These are phyloP conservation scores for Chaenogobius annularis DNA, from an alignment of 2,113 vertebrate species.

Conservation along the genomic window DNA sequence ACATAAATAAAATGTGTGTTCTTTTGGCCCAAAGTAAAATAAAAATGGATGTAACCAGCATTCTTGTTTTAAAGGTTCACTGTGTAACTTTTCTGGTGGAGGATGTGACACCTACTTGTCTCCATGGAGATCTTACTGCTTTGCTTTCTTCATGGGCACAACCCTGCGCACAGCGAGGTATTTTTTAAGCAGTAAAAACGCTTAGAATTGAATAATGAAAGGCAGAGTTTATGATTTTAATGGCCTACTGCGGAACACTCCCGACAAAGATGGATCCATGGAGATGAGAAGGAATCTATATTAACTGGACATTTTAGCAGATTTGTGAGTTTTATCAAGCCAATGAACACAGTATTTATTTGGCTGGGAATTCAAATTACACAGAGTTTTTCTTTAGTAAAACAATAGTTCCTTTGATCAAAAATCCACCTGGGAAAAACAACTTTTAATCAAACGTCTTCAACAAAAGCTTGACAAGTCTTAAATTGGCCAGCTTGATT, in stretches of 20 bases:
- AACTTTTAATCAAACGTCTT: conserved; percentile 4
- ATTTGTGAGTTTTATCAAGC: background rate
- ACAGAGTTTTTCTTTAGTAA: background rate
- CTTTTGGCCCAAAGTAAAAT: too few species aligned
- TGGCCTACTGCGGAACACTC: too few species aligned
- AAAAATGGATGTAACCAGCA: too few species aligned
- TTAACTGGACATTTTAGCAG: too few species aligned
- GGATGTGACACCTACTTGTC: background rate
- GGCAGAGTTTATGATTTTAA: too few species aligned
- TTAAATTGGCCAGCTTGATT: background rate
- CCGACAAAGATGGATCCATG: too few species aligned
- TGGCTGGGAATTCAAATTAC: background rate
- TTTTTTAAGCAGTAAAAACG: background rate
- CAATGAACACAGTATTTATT: background rate
- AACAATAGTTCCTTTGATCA: background rate
- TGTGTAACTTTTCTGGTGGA: background rate
- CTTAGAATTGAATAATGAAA: too few species aligned
- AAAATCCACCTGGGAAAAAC: background rate
- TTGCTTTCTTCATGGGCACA: background rate
- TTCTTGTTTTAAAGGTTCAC: too few species aligned
- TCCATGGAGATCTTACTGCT: background rate
- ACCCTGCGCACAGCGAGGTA: background rate
- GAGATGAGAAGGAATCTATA: too few species aligned
- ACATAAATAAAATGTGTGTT: background rate
- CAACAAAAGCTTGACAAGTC: background rate